These are phyloP conservation scores for Spicauda simplicius DNA, from an alignment of 2,888 invertebrate genomes.

Conservation along the genomic window DNA sequence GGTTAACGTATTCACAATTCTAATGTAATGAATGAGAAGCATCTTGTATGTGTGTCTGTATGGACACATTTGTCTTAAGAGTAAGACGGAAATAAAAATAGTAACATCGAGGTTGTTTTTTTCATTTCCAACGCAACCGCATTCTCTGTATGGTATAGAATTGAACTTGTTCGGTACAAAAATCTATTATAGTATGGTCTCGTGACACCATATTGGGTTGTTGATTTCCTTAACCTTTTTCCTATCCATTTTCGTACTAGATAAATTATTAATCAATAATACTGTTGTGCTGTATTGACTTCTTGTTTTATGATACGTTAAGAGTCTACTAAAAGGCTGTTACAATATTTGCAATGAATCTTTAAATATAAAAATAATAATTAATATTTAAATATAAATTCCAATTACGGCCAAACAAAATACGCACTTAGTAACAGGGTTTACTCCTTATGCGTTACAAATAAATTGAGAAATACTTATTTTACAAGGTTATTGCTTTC, in stretches of 20 bases:
- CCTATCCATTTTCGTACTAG: neutral
- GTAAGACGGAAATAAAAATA: constrained; percentile 80
- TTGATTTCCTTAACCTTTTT: neutral
- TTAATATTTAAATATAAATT: no score
- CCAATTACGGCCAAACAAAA: no score
- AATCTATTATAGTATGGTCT: neutral
- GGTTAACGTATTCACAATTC: constrained; percentile 66
- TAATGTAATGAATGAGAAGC: constrained; percentile 70
- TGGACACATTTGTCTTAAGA: constrained; percentile 74
- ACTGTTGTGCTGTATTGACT: no score
- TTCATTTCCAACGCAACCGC: constrained; percentile 51
- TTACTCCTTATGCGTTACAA: no score
- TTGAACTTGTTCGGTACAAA: neutral
- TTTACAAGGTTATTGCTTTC: constrained; percentile 44
- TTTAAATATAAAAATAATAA: no score
- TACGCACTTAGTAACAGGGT: no score
- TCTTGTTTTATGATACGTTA: no score
- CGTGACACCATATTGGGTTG: neutral
- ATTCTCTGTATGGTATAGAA: neutral
- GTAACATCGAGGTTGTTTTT: constrained; percentile 73
- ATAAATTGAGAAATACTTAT: neutral
- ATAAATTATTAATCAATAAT: no score
- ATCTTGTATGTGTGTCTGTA: constrained; percentile 77
- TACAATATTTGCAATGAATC: no score
- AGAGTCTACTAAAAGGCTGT: no score